These are phyloP conservation scores for Lanistes nyassanus DNA, from an alignment of 1,140 invertebrate species.

Conservation along the genomic window DNA sequence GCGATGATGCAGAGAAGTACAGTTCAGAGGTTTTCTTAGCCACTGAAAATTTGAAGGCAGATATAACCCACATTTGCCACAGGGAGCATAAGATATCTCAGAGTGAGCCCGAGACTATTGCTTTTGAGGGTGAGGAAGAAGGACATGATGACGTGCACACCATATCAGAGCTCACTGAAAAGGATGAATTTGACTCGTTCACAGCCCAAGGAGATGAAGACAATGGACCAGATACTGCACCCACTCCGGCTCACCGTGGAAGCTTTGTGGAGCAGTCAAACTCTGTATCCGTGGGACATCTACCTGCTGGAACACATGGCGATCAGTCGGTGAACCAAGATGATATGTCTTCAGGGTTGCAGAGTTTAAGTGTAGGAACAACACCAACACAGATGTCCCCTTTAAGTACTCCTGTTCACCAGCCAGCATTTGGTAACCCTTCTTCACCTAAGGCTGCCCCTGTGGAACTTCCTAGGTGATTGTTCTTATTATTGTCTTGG, in stretches of 20 bases:
- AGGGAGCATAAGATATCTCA: slow-evolving; percentile 30
- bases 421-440: slow-evolving; percentile 31
- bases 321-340: not conserved
- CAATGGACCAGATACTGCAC: slow-evolving; percentile 5
- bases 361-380: slow-evolving; percentile 36
- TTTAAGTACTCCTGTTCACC: slow-evolving; percentile 51
- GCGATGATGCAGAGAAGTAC: not conserved
- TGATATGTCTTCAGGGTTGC: slow-evolving; percentile 23
- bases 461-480: slow-evolving; percentile 14
- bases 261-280: slow-evolving; percentile 12
- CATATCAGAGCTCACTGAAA: slow-evolving; percentile 42
- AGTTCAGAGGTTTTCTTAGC: not conserved
- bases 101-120: slow-evolving; percentile 47
- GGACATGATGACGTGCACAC: slow-evolving; percentile 2
- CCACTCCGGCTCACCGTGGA: not conserved
- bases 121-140: slow-evolving; percentile 41
- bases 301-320: not conserved
- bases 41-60: slow-evolving; percentile 3
- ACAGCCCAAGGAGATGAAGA: slow-evolving; percentile 46
- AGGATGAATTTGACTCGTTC: slow-evolving; percentile 60
- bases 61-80: slow-evolving; percentile 24
- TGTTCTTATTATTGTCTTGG: not conserved
- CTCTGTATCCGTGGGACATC: not conserved
- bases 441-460: slow-evolving; percentile 11
- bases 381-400: slow-evolving; percentile 49